Percentiles rank a stretch among this genome's conserved stretches.
phyloP scores from a whole-genome alignment of 2,888 invertebrate species.

The Lasioglossum marginatum region DNA sequence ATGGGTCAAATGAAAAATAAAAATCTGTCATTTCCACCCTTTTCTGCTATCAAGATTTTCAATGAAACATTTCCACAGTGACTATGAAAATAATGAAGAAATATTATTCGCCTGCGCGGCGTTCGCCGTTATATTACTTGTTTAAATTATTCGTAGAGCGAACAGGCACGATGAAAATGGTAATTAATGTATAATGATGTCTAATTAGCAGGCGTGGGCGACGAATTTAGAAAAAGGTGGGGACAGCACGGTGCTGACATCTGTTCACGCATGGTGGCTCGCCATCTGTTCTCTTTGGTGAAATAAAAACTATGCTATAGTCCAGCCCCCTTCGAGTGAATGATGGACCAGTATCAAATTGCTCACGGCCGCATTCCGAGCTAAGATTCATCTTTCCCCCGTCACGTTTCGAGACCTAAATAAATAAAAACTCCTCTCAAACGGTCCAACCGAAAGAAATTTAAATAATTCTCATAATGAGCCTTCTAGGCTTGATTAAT shows the following conservation, averaged over 20 bases:
- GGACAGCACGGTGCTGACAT: background rate
- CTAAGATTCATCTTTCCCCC: background rate
- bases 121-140: background rate
- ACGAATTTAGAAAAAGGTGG: background rate
- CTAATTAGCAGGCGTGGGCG: constrained; percentile 3
- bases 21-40: background rate
- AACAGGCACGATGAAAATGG: background rate
- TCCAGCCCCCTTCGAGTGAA: background rate
- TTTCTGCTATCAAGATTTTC: background rate
- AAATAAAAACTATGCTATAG: background rate
- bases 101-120: background rate
- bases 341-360: background rate
- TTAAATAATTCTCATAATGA: background rate
- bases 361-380: background rate
- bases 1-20: background rate
- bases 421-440: background rate
- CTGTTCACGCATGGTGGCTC: background rate
- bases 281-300: background rate
- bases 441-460: background rate
- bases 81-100: background rate
- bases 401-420: background rate
- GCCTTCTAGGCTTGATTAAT: background rate
- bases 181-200: background rate
- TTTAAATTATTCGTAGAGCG: background rate
- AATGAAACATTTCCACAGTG: background rate